Conservation (phyloP, 2,797 vertebrate genomes). For the Leptodactylus fallax region DNA sequence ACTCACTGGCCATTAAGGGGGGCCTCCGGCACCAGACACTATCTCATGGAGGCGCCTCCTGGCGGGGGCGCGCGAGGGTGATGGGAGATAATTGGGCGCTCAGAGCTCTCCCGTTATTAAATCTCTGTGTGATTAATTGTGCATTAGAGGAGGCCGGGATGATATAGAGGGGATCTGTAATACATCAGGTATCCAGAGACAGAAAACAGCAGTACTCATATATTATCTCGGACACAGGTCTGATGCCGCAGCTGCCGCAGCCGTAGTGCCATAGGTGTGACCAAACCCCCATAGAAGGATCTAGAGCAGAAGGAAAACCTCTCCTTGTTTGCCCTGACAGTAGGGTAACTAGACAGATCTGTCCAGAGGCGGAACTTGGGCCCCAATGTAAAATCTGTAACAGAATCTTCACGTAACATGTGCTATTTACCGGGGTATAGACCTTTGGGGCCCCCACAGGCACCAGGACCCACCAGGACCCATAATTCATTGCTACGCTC, state of each 20-base stretch:
- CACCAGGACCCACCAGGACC: no score
- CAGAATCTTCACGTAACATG: no score
- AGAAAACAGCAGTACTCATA: neutral
- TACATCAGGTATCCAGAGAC: neutral
- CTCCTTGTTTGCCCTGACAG: neutral
- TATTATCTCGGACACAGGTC: neutral
- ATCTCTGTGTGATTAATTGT: constrained; percentile 23
- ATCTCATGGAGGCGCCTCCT: no score
- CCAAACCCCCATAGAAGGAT: no score
- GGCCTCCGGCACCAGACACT: neutral
- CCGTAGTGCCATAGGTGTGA: no score
- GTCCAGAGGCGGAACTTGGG: no score
- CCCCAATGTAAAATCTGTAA: neutral
- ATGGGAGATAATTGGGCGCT: neutral
- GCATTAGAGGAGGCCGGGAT: neutral
- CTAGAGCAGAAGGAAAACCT: no score
- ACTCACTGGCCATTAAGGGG: neutral
- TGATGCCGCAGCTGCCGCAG: neutral
- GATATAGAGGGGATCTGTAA: neutral
- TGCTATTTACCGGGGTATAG: no score
- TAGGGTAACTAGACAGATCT: neutral
- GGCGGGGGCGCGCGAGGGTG: no score
- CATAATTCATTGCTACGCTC: no score
- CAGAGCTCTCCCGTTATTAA: neutral
- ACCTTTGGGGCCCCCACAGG: no score